Percentiles rank a stretch among this genome's conserved stretches.
phyloP scores from a whole-genome alignment of 1,140 invertebrate species.

The Drosophila serrata region DNA sequence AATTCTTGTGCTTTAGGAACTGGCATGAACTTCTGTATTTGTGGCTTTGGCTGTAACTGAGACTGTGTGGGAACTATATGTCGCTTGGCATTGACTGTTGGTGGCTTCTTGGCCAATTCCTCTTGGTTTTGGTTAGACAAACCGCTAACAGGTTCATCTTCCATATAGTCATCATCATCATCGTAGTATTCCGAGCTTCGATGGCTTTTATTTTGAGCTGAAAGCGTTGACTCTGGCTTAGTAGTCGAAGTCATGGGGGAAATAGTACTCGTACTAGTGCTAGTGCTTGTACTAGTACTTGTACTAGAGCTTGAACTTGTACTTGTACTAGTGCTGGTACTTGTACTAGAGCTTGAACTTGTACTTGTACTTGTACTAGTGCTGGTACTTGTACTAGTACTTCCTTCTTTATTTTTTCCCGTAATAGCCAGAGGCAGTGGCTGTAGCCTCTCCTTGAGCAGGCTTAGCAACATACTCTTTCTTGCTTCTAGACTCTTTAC shows the following conservation, averaged over 20 bases:
- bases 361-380: not conserved
- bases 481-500: slow-evolving; percentile 24
- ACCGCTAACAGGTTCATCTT: slow-evolving; percentile 52
- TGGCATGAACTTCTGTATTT: not conserved
- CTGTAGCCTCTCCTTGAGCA: slow-evolving; percentile 41
- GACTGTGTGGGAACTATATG: slow-evolving; percentile 2
- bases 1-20: not conserved
- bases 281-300: not conserved
- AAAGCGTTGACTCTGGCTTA: not conserved
- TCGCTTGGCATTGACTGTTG: slow-evolving; percentile 13
- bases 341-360: not conserved
- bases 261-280: not conserved
- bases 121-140: not conserved
- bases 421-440: not conserved
- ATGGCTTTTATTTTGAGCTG: not conserved
- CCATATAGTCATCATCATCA: slow-evolving; percentile 51
- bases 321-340: slow-evolving; percentile 1
- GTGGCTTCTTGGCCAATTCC: not conserved
- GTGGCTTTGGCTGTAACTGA: not conserved
- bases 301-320: not conserved
- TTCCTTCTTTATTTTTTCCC: not conserved
- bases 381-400: not conserved
- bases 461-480: slow-evolving; percentile 26
- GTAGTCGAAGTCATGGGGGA: not conserved
- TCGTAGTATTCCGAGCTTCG: slow-evolving; percentile 55